Base-by-base conservation (phyloP, 1,140 invertebrate species). In the Pemphigus obesinymphae region DNA sequence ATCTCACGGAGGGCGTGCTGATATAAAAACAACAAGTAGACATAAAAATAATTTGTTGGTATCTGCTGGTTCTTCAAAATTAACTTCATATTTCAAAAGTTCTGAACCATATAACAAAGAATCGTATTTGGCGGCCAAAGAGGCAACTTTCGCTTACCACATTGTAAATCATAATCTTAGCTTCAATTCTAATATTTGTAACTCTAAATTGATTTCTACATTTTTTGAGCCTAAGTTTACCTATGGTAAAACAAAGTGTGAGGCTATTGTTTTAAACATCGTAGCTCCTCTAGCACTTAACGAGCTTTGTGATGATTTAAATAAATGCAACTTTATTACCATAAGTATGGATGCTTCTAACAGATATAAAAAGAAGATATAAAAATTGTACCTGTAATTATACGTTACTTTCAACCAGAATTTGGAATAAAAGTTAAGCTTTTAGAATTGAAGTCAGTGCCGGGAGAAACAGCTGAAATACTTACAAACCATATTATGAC, bases 181-280 rank as follows among this genome's bases (percentile, higher is more conserved):
- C 63, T 85, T 85, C 66, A 84, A 83, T 48, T 84, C 85, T 7
- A 85, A 78, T 82, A 83, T 84, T 76, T 85, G 84, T 83, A 85
- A 82, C 63, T 63, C 84, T 37, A 53, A 78, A 70, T 58, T 85
- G 10, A 37, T 84, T 17, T 43, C 70, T 55, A 76, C 66, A 1
- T 6, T 84, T 34, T 86, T 85, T 63, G 50, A 84, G 11, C 78
- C 82, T 37, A 85, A 84, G 81, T 82, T 84, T 45, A 55, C 53
- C 23, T 11, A 23, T 26, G 76, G 72, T 20, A 72, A 75, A 58
- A 84, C 83, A 48, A 85, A 85, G 40, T 72, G 70, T 29, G 81
- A 84, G 40, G 83, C 84, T 2, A 84, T 86, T 45, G 78, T 84
- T 20, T 72, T 72, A 48, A 48, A 11, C 68, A 17, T 72, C 3